Evolutionary conservation across 2,888 invertebrate genomes (phyloP).

Genomic region (Aplocera efformata): DNA sequence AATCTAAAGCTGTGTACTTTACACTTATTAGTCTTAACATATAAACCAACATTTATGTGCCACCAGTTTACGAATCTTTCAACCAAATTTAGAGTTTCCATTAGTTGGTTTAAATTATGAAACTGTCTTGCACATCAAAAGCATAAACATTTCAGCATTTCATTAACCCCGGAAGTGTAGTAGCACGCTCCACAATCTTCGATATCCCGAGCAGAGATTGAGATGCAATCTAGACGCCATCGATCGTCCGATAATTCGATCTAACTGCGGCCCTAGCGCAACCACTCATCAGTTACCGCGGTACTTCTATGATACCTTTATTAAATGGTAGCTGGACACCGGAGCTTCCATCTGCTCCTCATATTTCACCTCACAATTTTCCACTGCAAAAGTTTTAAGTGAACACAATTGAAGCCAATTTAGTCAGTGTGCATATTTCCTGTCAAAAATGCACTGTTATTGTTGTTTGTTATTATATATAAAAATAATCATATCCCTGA

Average conservation of each 20-base stretch:
- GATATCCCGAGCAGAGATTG: constrained; percentile 68
- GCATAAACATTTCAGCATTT: constrained; percentile 32
- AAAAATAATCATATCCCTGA: no score
- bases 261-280: constrained; percentile 68
- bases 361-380: constrained; percentile 20
- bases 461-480: no score
- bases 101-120: constrained; percentile 12
- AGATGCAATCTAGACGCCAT: constrained; percentile 77
- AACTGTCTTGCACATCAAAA: constrained; percentile 10
- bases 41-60: no score
- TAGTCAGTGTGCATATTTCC: no score
- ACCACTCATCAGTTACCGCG: constrained; percentile 68
- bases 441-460: no score
- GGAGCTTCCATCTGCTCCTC: constrained; percentile 19
- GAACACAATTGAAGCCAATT: no score
- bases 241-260: constrained; percentile 73
- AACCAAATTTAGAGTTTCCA: neutral
- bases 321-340: constrained; percentile 65
- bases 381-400: neutral
- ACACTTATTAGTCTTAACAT: no score
- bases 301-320: constrained; percentile 70
- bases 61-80: no score
- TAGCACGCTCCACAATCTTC: constrained; percentile 62
- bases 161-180: constrained; percentile 60
- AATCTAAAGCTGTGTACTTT: no score